Evolutionary conservation across 2,797 vertebrate genomes (phyloP), one percentile per base, ranked within the genome.

Genomic region (Hybognathus amarus): DNA sequence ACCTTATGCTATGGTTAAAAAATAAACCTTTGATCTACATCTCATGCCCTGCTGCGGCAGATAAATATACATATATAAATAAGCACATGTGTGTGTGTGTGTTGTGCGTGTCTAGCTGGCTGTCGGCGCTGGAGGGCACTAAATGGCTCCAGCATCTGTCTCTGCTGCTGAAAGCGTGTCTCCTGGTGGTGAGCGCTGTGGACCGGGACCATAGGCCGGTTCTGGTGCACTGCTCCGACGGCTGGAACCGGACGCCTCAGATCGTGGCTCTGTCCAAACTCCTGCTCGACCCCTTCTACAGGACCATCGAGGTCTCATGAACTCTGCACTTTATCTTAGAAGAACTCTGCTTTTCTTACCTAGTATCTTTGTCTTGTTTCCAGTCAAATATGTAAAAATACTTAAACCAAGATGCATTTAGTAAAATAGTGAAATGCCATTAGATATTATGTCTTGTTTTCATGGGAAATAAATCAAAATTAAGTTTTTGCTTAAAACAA

Each of bases 71-170:
- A 45, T 45, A 0, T 11, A 42, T 11, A 42, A 4, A 12, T 45
- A 45, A 1, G 5, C 15, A 47, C 5, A 47, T 47, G 5, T 45
- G 13, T 10, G 1, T 40, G 38, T 42, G 40, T 42, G 40, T 40
- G 40, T 42, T 42, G 2, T 40, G 9, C 40, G 10, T 42, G 10
- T 27, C 69, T 33, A 99, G 98, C 92, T 99, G 98, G 98, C 94
- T 99, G 50, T 99, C 98, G 69, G 97, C 98, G 79, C 93, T 99
- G 88, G 98, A 99, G 91, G 95, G 97, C 89, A 99, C 98, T 83
- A 98, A 97, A 84, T 99, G 98, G 98, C 95, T 99, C 89, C 98
- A 99, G 92, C 97, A 99, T 88, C 91, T 99, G 15, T 98, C 98
- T 1, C 92, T 99, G 92, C 94, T 99, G 82, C 94, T 99, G 83